Conservation (phyloP, 2,888 invertebrate species). For the Drosophila histrio region DNA sequence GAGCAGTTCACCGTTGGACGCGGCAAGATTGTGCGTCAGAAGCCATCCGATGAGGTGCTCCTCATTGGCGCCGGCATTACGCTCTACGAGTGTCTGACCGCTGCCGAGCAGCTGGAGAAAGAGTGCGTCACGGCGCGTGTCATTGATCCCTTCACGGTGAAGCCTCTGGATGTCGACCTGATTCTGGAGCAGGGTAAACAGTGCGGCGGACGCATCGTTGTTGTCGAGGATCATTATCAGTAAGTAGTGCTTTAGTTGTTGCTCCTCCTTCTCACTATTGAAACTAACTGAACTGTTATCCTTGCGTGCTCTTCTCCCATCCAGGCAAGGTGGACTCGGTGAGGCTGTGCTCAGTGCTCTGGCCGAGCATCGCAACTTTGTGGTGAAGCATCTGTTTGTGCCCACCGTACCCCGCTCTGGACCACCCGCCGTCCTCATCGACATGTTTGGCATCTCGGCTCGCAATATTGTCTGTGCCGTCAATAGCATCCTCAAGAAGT, state of each 20-base stretch:
- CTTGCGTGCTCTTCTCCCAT: constrained; percentile 19
- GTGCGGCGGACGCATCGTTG: constrained; percentile 92
- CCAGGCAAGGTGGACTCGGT: constrained; percentile 93
- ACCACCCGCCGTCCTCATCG: constrained; percentile 92
- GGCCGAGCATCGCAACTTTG: constrained; percentile 88
- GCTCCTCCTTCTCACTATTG: no score
- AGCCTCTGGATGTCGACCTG: constrained; percentile 94
- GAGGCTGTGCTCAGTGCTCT: constrained; percentile 96
- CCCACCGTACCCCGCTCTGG: constrained; percentile 95
- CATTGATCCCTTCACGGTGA: constrained; percentile 97
- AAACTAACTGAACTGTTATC: neutral
- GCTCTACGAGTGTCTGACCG: constrained; percentile 94
- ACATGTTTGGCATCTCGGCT: constrained; percentile 95
- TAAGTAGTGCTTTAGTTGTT: constrained; percentile 86
- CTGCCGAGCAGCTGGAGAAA: constrained; percentile 90
- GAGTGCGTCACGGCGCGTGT: constrained; percentile 91
- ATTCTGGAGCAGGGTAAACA: constrained; percentile 91
- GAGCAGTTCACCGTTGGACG: constrained; percentile 92
- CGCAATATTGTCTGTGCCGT: constrained; percentile 91
- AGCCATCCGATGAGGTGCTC: constrained; percentile 91
- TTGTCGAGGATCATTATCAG: constrained; percentile 98
- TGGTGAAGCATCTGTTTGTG: constrained; percentile 92
- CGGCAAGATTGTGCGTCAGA: constrained; percentile 91
- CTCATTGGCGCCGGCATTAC: constrained; percentile 98
- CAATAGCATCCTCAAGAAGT: constrained; percentile 86